These are phyloP conservation scores for Schizopygopsis malacanthus DNA, from an alignment of 2,797 vertebrate species.

Conservation along the genomic window DNA sequence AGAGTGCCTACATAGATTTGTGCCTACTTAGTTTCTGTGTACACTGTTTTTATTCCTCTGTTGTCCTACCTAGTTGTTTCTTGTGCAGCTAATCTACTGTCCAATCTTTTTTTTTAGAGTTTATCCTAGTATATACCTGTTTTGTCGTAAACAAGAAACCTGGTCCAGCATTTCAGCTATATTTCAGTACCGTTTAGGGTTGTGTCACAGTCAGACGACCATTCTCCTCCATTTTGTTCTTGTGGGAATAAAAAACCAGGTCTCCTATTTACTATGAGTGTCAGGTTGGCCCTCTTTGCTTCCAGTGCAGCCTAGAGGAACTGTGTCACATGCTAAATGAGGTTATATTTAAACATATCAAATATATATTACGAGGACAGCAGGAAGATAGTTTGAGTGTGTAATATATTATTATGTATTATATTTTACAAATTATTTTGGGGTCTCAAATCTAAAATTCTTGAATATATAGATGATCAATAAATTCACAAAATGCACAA, in stretches of 20 bases:
- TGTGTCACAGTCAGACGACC: constrained; percentile 32
- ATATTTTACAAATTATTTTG: background rate
- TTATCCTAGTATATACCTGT: background rate
- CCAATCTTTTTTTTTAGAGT: background rate
- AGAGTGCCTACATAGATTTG: background rate
- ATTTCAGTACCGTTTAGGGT: constrained; percentile 47
- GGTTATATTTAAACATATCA: constrained; percentile 52
- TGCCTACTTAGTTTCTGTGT: background rate
- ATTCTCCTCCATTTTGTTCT: constrained; percentile 45
- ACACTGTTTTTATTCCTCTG: background rate
- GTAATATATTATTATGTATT: background rate
- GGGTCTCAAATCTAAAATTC: background rate
- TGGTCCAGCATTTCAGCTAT: constrained; percentile 40
- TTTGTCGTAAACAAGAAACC: constrained; percentile 7
- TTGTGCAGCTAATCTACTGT: background rate
- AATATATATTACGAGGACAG: constrained; percentile 5
- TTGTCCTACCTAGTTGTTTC: background rate
- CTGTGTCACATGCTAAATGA: constrained; percentile 57
- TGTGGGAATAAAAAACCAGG: constrained; percentile 47
- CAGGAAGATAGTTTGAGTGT: background rate
- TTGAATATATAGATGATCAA: background rate
- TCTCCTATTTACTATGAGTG: constrained; percentile 48
- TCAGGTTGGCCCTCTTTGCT: constrained; percentile 38
- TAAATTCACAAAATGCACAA: background rate
- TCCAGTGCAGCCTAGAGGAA: constrained; percentile 48